Conservation (phyloP, 2,113 vertebrate genomes). For the Megaceryle maxima region DNA sequence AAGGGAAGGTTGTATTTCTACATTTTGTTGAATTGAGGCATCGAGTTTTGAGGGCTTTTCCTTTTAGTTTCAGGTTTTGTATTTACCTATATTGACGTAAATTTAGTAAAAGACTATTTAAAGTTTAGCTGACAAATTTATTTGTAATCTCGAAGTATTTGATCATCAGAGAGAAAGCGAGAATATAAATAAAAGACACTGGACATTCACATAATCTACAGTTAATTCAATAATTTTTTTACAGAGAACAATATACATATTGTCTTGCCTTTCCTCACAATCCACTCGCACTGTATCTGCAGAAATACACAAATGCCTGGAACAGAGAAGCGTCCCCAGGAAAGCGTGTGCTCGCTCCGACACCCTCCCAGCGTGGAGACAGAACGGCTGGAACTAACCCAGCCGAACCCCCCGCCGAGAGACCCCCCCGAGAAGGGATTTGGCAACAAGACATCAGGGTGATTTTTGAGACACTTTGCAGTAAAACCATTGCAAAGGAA, state of each 20-base stretch:
- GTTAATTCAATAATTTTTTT: constrained; percentile 37
- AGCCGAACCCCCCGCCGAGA: not conserved
- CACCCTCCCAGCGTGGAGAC: not conserved
- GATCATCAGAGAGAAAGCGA: constrained; percentile 80
- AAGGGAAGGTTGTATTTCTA: not conserved
- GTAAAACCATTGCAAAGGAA: not conserved
- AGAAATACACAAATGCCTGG: constrained; percentile 76
- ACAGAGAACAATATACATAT: constrained; percentile 25
- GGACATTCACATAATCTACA: constrained; percentile 70
- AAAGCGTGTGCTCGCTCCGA: not conserved
- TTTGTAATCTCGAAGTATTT: constrained; percentile 83
- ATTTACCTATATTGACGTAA: not conserved
- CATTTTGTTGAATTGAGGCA: not conserved
- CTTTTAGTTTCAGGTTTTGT: not conserved
- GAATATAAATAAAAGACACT: constrained; percentile 88
- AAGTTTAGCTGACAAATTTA: constrained; percentile 91
- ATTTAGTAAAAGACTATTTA: constrained; percentile 62
- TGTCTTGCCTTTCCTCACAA: constrained; percentile 42
- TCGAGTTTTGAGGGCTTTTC: not conserved
- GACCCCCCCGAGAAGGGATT: constrained; percentile 63
- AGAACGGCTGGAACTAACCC: not conserved
- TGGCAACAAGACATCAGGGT: constrained; percentile 86
- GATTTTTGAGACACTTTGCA: constrained; percentile 48
- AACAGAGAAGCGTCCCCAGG: not conserved
- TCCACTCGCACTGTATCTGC: not conserved